Evolutionary conservation across 2,113 vertebrate genomes (phyloP).

Genomic region (Corythoichthys intestinalis): DNA sequence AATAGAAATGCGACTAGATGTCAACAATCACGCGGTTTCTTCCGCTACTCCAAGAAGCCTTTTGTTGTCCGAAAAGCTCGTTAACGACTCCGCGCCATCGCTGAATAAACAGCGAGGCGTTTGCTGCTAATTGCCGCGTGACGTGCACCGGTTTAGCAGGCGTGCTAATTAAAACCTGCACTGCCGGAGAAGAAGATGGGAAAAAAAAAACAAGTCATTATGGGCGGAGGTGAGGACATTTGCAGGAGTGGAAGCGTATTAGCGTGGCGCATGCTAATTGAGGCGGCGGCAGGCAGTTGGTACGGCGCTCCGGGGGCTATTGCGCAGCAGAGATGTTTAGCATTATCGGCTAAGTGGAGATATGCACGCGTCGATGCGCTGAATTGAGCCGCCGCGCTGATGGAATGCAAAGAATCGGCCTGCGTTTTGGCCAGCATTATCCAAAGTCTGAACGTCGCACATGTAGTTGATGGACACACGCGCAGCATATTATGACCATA

Average conservation of each 20-base stretch:
- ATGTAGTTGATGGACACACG: too few species aligned
- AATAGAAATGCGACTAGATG: neutral
- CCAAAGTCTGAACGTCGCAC: neutral
- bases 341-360: constrained; percentile 74
- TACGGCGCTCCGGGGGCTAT: constrained; percentile 38
- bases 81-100: neutral
- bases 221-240: constrained; percentile 38
- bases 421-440: neutral
- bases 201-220: constrained; percentile 28
- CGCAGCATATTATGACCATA: too few species aligned
- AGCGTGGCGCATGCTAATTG: constrained; percentile 62
- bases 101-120: neutral
- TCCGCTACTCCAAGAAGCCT: neutral
- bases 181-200: constrained; percentile 5
- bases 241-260: constrained; percentile 60
- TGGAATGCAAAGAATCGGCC: constrained; percentile 26
- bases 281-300: constrained; percentile 13
- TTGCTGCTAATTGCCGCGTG: constrained; percentile 6
- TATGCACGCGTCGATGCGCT: constrained; percentile 58
- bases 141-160: constrained; percentile 21
- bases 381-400: constrained; percentile 15
- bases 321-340: constrained; percentile 59
- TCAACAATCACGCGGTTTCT: neutral
- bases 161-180: constrained; percentile 54
- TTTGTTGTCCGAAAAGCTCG: neutral